Evolutionary conservation across 2,888 invertebrate species (phyloP), one percentile per base, ranked within the genome.

Genomic region (Noctua comes): DNA sequence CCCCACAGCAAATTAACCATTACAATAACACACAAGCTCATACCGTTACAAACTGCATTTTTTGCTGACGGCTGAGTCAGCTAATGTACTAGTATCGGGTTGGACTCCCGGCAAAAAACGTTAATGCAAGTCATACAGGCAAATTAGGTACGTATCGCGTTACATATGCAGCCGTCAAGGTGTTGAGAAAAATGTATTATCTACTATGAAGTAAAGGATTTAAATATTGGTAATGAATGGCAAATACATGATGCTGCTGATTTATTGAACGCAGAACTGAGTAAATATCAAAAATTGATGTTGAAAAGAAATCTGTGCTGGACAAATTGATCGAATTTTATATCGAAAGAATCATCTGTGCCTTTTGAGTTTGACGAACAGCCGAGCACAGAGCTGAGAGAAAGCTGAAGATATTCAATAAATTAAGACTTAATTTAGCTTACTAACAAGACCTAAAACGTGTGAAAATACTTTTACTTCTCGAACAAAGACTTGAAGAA

Each of bases 41-140:
- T 74, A 77, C 80, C 82, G 82, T 82, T 81, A 73, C 83, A 62
- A 40, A 83, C 75, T 89, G 89, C 85, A 85, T 84, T 86, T 87
- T 86, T 88, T 86, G 87, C 85, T 85, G 82, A 81, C 75, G 54
- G 77, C 91, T 92, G 93, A 93, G 89, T 94, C 94, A 94, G 92
- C 92, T 93, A 94, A 94, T 93, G 92, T 88, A 79, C 75, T 48
- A 82, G 91, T 91, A 88, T 92, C 91, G 65, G 83, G 89, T 92
- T 92, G 79, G 84, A 86, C 66, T 76, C 79, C 83, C 82, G 57
- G 83, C 88, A 91, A 92, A 93, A 91, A 92, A 91, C 80, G 83
- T 80, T 88, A 90, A 92, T 91, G 93, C 94, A 92, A 93, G 92
- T 92, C 93, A 92, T 91, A 92, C 90, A 83, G 86, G 90, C 90